A percentile compares a stretch with the other conserved stretches of the same genome.
These are phyloP conservation scores for Chymomyza amoena DNA, from an alignment of 2,888 invertebrate genomes.

Conservation along the genomic window DNA sequence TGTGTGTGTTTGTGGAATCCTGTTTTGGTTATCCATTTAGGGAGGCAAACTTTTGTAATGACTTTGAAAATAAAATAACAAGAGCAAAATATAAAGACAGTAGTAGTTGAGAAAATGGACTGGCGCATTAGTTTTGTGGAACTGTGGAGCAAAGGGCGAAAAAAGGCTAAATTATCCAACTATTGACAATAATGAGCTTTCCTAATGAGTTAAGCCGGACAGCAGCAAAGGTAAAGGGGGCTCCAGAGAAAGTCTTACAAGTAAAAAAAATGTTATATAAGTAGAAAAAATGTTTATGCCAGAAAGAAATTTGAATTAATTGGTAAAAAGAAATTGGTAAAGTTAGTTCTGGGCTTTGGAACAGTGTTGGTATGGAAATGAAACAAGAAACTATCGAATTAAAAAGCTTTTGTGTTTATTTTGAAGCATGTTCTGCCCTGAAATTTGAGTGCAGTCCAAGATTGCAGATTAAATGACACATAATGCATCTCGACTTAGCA, in stretches of 20 bases:
- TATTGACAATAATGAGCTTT: slow-evolving; percentile 72
- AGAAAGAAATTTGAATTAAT: background rate
- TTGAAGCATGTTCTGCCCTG: no score
- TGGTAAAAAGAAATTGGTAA: background rate
- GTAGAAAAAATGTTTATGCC: background rate
- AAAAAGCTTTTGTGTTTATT: no score
- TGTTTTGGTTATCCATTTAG: slow-evolving; percentile 69
- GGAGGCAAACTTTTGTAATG: slow-evolving; percentile 72
- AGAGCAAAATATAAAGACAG: background rate
- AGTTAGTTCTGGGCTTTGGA: no score
- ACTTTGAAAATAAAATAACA: slow-evolving; percentile 67
- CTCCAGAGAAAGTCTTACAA: background rate
- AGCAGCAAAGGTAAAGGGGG: slow-evolving; percentile 7
- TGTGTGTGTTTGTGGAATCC: background rate
- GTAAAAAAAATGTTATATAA: background rate
- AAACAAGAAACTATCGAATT: no score
- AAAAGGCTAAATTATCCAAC: slow-evolving; percentile 67
- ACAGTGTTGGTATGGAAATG: no score
- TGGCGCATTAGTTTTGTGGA: slow-evolving; percentile 7
- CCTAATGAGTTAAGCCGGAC: slow-evolving; percentile 51
- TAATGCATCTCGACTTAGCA: no score
- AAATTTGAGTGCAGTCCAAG: no score
- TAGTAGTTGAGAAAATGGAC: slow-evolving; percentile 8
- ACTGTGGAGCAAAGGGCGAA: slow-evolving; percentile 12
- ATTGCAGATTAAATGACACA: no score